Conservation (phyloP, 2,113 vertebrate species). For the Ceyx cyanopectus region DNA sequence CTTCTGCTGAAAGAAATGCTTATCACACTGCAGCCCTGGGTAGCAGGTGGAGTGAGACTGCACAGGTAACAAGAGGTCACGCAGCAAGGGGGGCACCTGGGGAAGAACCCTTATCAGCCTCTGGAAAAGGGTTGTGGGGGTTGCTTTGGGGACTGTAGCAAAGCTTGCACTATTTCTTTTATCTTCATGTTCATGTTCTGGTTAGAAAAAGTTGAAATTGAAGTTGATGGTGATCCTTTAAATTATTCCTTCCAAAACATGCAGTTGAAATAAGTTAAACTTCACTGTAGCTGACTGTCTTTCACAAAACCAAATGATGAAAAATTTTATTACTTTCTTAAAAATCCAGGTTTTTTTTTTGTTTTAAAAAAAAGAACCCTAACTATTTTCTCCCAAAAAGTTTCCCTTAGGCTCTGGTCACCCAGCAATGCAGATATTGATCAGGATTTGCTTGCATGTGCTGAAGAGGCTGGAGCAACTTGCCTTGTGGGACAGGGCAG, state of each 20-base stretch:
- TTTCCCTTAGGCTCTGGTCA: not conserved
- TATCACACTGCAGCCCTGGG: not conserved
- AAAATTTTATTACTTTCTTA: not conserved
- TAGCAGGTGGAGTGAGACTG: constrained; percentile 48
- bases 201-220: not conserved
- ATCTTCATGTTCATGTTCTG: not conserved
- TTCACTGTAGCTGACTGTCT: not conserved
- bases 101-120: not conserved
- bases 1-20: constrained; percentile 49
- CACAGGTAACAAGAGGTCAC: constrained; percentile 50
- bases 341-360: not conserved
- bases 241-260: not conserved
- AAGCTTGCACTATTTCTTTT: not conserved
- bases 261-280: not conserved
- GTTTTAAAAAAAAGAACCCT: not conserved
- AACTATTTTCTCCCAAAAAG: fast-evolving
- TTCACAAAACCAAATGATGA: not conserved
- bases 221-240: not conserved
- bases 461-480: not conserved
- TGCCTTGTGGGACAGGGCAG: not conserved
- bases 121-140: not conserved
- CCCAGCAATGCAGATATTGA: not conserved
- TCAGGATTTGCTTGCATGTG: not conserved
- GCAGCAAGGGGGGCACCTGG: not conserved
- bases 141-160: not conserved